Base-by-base conservation (phyloP, 2,888 invertebrate species). In the Athripsodes cinereus region DNA sequence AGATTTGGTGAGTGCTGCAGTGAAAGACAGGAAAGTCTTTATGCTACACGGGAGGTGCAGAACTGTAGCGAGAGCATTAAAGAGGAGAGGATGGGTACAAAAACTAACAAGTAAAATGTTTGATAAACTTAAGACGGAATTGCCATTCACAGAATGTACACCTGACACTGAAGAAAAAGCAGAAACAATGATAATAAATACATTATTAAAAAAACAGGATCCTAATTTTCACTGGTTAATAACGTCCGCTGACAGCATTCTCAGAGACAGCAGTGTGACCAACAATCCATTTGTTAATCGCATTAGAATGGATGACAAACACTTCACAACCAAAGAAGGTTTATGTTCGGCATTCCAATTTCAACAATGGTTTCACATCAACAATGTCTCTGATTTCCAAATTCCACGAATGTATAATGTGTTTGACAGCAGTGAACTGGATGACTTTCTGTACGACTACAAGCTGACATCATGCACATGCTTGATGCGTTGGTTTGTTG, bases 391-490 rank as follows among this genome's bases (percentile, higher is more conserved):
- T 1, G 81, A 82, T 66, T 82, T 87, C 40, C 81, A 82, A 56
- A 85, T 83, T 68, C 92, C 92, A 0, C 81, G 92, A 2, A 85
- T 87, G 54, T 90, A 88, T 68, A 80, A 81, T 65, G 77, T 85
- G 52, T 76, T 73, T 49, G 80, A 83, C 64, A 69, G 69, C 13
- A 79, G 80, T 20, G 85, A 85, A 65, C 70, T 78, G 47, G 77
- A 79, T 55, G 79, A 77, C 21, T 87, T 88, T 68, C 69, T 81
- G 56, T 81, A 81, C 64, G 92, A 94, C 70, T 95, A 85, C 69
- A 83, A 86, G 68, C 75, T 87, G 54, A 92, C 91, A 2, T 88
- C 91, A 2, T 90, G 91, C 64, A 83, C 87, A 52, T 86, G 86
- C 63, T 73, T 93, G 55, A 71, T 94, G 40, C 86, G 87, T 68